Evolutionary conservation across 1,140 invertebrate species (phyloP).

Genomic region (Micrasema longulum): DNA sequence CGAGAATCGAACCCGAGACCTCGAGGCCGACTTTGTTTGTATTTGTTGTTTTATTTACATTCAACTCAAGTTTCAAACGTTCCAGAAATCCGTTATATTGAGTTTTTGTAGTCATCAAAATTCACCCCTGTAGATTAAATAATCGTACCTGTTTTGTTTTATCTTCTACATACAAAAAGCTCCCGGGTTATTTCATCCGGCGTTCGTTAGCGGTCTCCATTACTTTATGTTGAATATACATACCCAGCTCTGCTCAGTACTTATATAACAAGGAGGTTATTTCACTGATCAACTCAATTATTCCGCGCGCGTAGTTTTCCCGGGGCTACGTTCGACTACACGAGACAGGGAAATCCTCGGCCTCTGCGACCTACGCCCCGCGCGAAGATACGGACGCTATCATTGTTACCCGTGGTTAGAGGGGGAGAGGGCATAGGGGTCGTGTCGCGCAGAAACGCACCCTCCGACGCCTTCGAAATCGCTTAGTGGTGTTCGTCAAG

Average conservation of each 20-base stretch:
- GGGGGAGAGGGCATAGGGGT: neutral
- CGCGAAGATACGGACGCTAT: neutral
- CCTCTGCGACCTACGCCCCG: neutral
- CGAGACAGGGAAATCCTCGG: constrained; percentile 12
- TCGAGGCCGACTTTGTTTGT: too few species aligned
- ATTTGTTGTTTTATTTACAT: too few species aligned
- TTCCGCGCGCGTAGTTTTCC: constrained; percentile 41
- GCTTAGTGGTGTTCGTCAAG: constrained; percentile 33
- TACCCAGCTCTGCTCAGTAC: too few species aligned
- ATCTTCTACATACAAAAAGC: too few species aligned
- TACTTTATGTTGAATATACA: constrained; percentile 20
- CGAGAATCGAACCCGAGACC: too few species aligned
- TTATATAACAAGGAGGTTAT: constrained; percentile 30
- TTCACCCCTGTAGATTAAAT: too few species aligned
- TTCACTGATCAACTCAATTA: constrained; percentile 46
- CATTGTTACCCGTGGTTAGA: neutral
- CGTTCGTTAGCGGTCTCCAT: constrained; percentile 37
- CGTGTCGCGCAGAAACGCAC: constrained; percentile 8
- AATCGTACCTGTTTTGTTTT: too few species aligned
- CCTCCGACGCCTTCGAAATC: constrained; percentile 30
- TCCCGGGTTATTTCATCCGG: constrained; percentile 19
- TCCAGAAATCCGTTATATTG: too few species aligned
- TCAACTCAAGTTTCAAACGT: too few species aligned
- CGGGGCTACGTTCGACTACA: constrained; percentile 10
- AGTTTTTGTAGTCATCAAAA: too few species aligned